phyloP scores from a whole-genome alignment of 2,888 invertebrate genomes.

The Amphipyra berbera region DNA sequence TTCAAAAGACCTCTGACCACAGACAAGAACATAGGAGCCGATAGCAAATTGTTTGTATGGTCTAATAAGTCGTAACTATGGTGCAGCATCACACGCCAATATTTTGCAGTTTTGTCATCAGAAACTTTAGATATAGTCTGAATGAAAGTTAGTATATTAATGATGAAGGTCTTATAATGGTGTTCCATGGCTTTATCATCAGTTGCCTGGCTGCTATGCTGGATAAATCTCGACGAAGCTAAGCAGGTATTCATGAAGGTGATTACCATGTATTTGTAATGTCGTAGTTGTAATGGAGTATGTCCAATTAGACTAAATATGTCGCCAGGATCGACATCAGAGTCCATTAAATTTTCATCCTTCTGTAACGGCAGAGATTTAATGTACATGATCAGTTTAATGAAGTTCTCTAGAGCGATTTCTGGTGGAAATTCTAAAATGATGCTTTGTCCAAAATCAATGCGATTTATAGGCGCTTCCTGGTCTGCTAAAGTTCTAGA shows the following conservation, averaged over 20 bases:
- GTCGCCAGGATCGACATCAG: constrained; percentile 79
- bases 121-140: constrained; percentile 91
- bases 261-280: constrained; percentile 95
- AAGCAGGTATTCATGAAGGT: constrained; percentile 93
- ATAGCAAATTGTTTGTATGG: constrained; percentile 94
- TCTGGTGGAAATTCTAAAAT: constrained; percentile 91
- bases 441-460: constrained; percentile 92
- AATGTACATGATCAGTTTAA: constrained; percentile 92
- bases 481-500: constrained; percentile 77
- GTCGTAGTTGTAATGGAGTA: constrained; percentile 93
- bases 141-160: constrained; percentile 92
- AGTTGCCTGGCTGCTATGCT: constrained; percentile 89
- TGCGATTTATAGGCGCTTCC: constrained; percentile 87
- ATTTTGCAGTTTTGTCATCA: constrained; percentile 92
- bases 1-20: constrained; percentile 93
- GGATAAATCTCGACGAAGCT: constrained; percentile 92
- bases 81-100: constrained; percentile 95
- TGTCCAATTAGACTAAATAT: constrained; percentile 92
- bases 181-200: constrained; percentile 88
- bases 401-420: constrained; percentile 91
- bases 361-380: constrained; percentile 92
- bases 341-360: constrained; percentile 84
- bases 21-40: constrained; percentile 94
- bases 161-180: constrained; percentile 92
- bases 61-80: constrained; percentile 95